Conservation (phyloP, 2,797 vertebrate genomes). For the Psittacula derbiana region DNA sequence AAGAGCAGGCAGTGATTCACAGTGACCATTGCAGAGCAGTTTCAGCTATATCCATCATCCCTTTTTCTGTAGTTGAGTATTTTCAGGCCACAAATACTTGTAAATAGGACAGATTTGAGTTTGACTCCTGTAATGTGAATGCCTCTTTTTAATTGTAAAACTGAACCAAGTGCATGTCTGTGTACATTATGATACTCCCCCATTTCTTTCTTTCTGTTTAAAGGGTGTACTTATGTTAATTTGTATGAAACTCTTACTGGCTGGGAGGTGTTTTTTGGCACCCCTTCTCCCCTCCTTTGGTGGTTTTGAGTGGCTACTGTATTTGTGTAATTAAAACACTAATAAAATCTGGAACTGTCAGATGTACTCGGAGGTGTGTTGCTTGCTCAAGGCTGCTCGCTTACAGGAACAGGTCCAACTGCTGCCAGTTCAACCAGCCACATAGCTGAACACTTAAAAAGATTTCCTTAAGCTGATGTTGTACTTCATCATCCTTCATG, state of each 20-base stretch:
- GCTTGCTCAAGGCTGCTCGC: neutral
- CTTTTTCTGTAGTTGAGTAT: slow-evolving; percentile 33
- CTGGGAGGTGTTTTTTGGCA: slow-evolving; percentile 17
- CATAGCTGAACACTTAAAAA: rapidly evolving
- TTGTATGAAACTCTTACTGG: slow-evolving; percentile 64
- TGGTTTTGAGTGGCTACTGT: slow-evolving; percentile 41
- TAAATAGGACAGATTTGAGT: slow-evolving; percentile 10
- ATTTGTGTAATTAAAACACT: slow-evolving; percentile 61
- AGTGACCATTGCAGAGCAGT: neutral
- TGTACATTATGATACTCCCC: slow-evolving; percentile 51
- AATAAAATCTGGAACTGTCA: slow-evolving; percentile 58
- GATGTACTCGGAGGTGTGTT: neutral
- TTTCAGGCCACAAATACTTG: slow-evolving; percentile 36
- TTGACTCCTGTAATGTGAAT: slow-evolving; percentile 20
- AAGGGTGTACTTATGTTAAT: slow-evolving; percentile 55
- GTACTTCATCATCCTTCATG: neutral
- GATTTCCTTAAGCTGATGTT: neutral
- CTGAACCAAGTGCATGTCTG: slow-evolving; percentile 55
- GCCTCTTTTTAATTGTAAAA: slow-evolving; percentile 14
- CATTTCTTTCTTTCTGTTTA: slow-evolving; percentile 59
- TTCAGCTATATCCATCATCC: neutral
- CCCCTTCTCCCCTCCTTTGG: neutral
- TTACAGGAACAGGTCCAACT: neutral
- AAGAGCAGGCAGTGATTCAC: slow-evolving; percentile 91
- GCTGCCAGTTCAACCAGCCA: neutral